These are phyloP conservation scores for Macrocentrus cingulum DNA, from an alignment of 1,140 invertebrate species.

Conservation along the genomic window DNA sequence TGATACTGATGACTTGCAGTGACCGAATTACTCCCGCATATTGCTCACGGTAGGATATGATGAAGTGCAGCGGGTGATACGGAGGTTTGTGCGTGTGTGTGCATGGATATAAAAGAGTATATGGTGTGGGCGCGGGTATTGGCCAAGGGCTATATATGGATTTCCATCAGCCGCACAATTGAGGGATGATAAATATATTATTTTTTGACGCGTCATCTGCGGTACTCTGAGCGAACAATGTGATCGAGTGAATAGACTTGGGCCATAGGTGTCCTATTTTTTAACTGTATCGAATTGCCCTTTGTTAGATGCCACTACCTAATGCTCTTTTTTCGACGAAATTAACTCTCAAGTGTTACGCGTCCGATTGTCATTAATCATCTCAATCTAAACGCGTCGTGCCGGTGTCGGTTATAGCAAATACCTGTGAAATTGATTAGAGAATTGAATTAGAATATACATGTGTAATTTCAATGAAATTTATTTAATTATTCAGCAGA, in stretches of 20 bases:
- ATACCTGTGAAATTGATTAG: no score
- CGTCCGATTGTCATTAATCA: background rate
- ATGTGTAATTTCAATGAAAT: no score
- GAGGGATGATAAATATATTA: conserved; percentile 41
- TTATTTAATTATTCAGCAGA: no score
- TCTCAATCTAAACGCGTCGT: no score
- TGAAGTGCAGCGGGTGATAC: conserved; percentile 14
- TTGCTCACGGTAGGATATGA: conserved; percentile 32
- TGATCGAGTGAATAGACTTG: background rate
- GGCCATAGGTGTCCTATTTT: background rate
- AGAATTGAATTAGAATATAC: no score
- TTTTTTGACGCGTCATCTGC: conserved; percentile 33
- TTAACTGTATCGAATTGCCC: conserved; percentile 1
- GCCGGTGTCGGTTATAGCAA: no score
- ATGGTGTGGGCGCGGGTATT: conserved; percentile 12
- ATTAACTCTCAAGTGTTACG: background rate
- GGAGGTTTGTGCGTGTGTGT: background rate
- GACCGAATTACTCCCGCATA: conserved; percentile 46
- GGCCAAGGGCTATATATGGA: conserved; percentile 30
- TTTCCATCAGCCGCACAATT: conserved; percentile 33
- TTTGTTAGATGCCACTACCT: background rate
- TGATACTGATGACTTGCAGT: conserved; percentile 50
- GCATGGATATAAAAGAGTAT: conserved; percentile 13
- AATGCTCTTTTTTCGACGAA: background rate
- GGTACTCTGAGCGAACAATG: conserved; percentile 9